Evolutionary conservation across 2,888 invertebrate genomes (phyloP).

Genomic region (Drosophila meridiana): DNA sequence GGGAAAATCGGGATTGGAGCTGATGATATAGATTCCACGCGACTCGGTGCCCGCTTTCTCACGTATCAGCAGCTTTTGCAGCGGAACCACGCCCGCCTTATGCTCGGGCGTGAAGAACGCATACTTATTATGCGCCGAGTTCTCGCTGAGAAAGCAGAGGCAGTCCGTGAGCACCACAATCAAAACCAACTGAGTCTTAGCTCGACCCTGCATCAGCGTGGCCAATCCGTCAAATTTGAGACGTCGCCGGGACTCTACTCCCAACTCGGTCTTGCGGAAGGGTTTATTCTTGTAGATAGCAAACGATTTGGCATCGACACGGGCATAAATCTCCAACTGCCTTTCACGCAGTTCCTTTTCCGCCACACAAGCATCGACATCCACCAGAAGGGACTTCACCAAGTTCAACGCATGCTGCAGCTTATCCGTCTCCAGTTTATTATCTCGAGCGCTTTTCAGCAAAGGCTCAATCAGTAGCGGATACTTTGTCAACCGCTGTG

Average conservation of each 20-base stretch:
- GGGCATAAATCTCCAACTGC: conserved; percentile 95
- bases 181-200: conserved; percentile 94
- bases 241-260: conserved; percentile 92
- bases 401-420: conserved; percentile 91
- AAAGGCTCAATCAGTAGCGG: conserved; percentile 96
- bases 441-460: conserved; percentile 94
- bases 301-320: conserved; percentile 96
- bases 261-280: conserved; percentile 96
- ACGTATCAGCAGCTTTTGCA: conserved; percentile 95
- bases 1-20: conserved; percentile 95
- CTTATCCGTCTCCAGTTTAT: conserved; percentile 91
- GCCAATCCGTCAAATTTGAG: conserved; percentile 95
- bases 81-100: conserved; percentile 97
- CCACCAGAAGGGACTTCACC: conserved; percentile 95
- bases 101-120: conserved; percentile 97
- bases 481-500: conserved; percentile 97
- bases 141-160: conserved; percentile 95
- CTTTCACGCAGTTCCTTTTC: conserved; percentile 95
- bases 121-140: conserved; percentile 94
- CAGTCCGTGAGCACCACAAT: conserved; percentile 97
- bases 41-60: conserved; percentile 97
- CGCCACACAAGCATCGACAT: conserved; percentile 96
- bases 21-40: conserved; percentile 95
- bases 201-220: conserved; percentile 95
- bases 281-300: conserved; percentile 93